phyloP scores from a whole-genome alignment of 2,113 vertebrate species.

The Brienomyrus longianalis region DNA sequence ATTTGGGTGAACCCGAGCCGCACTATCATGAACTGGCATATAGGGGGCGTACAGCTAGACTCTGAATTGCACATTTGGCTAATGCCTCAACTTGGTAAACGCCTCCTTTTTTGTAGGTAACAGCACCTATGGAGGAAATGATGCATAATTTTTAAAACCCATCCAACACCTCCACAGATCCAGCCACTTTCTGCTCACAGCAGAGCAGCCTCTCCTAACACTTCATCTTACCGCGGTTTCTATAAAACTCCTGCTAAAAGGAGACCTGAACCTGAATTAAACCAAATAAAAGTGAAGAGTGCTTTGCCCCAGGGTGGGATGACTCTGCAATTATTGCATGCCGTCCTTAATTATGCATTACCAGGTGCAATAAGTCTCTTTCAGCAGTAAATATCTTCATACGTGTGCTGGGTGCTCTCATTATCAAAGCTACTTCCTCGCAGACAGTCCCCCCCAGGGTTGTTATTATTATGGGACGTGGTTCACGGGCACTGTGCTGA shows the following conservation, averaged over 20 bases:
- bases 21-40: background rate
- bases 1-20: background rate
- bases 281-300: constrained; percentile 33
- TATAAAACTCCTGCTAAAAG: constrained; percentile 23
- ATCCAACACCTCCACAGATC: background rate
- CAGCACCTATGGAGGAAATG: background rate
- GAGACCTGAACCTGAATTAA: constrained; percentile 26
- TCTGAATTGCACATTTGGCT: background rate
- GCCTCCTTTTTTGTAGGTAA: background rate
- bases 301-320: constrained; percentile 28
- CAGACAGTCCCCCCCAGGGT: background rate
- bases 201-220: background rate
- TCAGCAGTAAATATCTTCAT: background rate
- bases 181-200: background rate
- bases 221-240: background rate
- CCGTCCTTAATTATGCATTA: constrained; percentile 42
- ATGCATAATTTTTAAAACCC: background rate
- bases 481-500: background rate
- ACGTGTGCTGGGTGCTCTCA: background rate
- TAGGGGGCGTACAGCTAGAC: background rate
- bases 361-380: constrained; percentile 25
- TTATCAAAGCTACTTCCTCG: background rate
- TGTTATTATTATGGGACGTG: background rate
- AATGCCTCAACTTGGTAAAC: background rate
- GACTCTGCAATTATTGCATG: constrained; percentile 30